Conservation (phyloP, 64 coral and sea anemone species). For the Pachyseris speciosa region DNA sequence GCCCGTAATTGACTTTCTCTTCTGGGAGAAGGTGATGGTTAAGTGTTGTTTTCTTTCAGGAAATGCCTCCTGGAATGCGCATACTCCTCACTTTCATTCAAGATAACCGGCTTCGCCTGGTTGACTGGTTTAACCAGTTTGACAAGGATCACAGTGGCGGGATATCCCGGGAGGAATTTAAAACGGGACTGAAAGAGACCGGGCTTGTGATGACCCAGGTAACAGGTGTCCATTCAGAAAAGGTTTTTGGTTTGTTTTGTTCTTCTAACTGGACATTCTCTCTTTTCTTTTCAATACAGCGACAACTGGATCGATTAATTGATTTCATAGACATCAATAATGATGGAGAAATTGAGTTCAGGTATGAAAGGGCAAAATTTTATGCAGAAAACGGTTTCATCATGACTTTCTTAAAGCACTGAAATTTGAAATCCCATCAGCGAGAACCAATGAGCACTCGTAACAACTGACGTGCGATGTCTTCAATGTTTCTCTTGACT, state of each 20-base stretch:
- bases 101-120: constrained; percentile 91
- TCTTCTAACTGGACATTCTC: not conserved
- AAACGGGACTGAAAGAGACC: constrained; percentile 92
- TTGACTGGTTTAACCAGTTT: constrained; percentile 99
- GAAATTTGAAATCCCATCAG: not conserved
- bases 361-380: constrained; percentile 25
- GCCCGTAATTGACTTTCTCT: no score
- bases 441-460: not conserved
- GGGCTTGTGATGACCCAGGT: constrained; percentile 98
- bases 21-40: no score
- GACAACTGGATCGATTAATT: constrained; percentile 91
- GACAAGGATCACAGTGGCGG: constrained; percentile 99
- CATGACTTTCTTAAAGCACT: no score
- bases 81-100: constrained; percentile 90
- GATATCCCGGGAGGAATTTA: constrained; percentile 94
- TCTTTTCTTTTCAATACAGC: constrained; percentile 45
- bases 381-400: not conserved
- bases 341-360: constrained; percentile 97
- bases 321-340: constrained; percentile 96
- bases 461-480: no score
- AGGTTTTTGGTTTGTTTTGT: not conserved
- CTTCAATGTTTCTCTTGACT: no score
- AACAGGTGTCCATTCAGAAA: not conserved
- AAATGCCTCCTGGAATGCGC: constrained; percentile 96
- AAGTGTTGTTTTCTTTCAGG: constrained; percentile 46